Base-by-base conservation (phyloP, 92 coral and sea anemone genomes). In the Isaurus tuberculatus region DNA sequence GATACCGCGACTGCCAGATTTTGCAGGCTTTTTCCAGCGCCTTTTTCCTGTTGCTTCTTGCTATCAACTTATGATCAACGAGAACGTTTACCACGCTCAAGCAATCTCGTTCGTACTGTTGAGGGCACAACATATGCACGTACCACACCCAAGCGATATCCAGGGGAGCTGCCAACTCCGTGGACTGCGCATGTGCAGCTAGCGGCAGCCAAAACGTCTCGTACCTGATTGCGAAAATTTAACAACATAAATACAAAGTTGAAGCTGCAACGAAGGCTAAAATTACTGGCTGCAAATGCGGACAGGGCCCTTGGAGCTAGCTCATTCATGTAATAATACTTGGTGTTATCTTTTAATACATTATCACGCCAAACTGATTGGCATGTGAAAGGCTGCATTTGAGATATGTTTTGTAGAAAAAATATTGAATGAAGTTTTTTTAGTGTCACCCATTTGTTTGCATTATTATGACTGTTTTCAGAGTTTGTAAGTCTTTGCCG, bases 111-210 rank as follows among this genome's bases (percentile, higher is more conserved):
- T 89, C 95, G 79, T 91, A 91, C 77, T 78, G 46, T 32, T 80
- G 87, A 29, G 95, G 95, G 44, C 90, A 88, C 32, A 91, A 57
- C 95, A 91, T 91, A 86, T 91, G 94, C 49, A 91, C 90, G 60
- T 91, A 84, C 94, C 90, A 87, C 23, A 87, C 87, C 90, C 90
- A 87, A 25, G 91, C 91, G 69, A 88, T 77, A 71, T 88, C 95
- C 23, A 89, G 86, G 36, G 94, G 94, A 14, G 94, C 94, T 6
- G 92, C 92, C 27, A 91, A 11, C 31, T 80, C 71, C 42, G 48
- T 19, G 27, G 87, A 37, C 28, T 82, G 65, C 27, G 20, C 55
- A 34, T 80, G 80, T 14, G 88, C 91, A 17, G 73, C 69, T 16
- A 88, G 84, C 13, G 91, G 91, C 6, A 88, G 68, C 91, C 91